Evolutionary conservation across 2,888 invertebrate species (phyloP), one percentile per base, ranked within the genome.

Genomic region (Anarsia innoxiella): DNA sequence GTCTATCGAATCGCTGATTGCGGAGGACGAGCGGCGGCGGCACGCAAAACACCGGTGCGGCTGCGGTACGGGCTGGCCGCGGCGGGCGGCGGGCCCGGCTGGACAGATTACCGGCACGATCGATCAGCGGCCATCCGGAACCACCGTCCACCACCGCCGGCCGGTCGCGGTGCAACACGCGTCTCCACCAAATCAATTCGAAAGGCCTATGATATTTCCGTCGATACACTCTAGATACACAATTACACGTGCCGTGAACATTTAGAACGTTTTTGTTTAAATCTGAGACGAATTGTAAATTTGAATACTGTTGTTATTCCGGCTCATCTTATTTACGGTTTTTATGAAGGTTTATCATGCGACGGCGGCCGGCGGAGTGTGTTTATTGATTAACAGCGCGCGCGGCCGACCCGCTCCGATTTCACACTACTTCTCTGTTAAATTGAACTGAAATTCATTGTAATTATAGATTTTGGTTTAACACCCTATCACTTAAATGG

Each of bases 201-300:
- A 69, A 59, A 58, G 53, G 68, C 69, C 59, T 49, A 66, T 51
- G 54, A 48, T 48, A 40, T 42, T 39, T 43, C 44, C 41, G 41
- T 39, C 44, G 45, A 44, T 40, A 46, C 45, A 51, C 49, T 41
- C 40, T 42, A 45, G 45, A 44, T 40, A 46, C 44, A 51, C 49
- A 44, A 59, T 52, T 51, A 55, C 49, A 66, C 74, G 74, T 74
- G 73, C 72, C 70, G 56, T 56, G 59, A 63, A 63, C 59, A 71
- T 67, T 66, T 77, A 77, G 75, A 79, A 71, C 76, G 83, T 79
- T 84, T 77, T 79, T 77, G 79, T 83, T 83, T 84, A 78, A 84
- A 83, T 72, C 79, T 75, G 82, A 65, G 59, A 56, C 83, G 68
- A 83, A 84, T 83, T 51, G 69, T 46, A 76, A 82, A 84, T 83